Evolutionary conservation across 2,888 invertebrate genomes (phyloP).

Genomic region (Rhagonycha fulva): DNA sequence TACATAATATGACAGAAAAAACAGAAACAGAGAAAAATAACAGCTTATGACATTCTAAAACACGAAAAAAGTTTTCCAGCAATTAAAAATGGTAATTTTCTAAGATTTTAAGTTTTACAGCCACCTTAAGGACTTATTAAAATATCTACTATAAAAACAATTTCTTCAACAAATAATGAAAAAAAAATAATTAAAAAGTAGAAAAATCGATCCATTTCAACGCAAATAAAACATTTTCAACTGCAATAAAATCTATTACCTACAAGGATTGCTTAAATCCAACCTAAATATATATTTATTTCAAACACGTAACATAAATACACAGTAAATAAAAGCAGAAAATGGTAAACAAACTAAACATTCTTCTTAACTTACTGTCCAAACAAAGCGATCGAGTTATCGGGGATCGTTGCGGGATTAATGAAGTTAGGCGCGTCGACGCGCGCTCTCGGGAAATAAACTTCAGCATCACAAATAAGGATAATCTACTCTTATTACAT

Average conservation of each 20-base stretch:
- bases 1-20: too few species aligned
- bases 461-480: conserved; percentile 16
- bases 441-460: conserved; percentile 32
- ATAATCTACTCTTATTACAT: conserved; percentile 28
- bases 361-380: conserved; percentile 53
- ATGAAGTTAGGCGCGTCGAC: conserved; percentile 46
- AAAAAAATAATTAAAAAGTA: not conserved
- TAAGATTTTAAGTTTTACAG: too few species aligned
- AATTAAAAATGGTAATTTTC: too few species aligned
- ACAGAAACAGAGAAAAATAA: too few species aligned
- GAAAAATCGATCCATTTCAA: not conserved
- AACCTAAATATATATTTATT: conserved; percentile 17
- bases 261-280: not conserved
- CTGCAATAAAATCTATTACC: not conserved
- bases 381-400: conserved; percentile 52
- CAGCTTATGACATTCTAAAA: too few species aligned
- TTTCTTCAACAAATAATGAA: too few species aligned
- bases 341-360: conserved; percentile 52
- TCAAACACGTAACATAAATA: conserved; percentile 19
- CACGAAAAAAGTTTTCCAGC: too few species aligned
- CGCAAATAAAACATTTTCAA: not conserved
- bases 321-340: conserved; percentile 25
- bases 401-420: conserved; percentile 42
- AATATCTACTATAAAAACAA: too few species aligned
- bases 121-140: too few species aligned